Base-by-base conservation (phyloP, 2,113 vertebrate genomes). In the Laticauda laticaudata region DNA sequence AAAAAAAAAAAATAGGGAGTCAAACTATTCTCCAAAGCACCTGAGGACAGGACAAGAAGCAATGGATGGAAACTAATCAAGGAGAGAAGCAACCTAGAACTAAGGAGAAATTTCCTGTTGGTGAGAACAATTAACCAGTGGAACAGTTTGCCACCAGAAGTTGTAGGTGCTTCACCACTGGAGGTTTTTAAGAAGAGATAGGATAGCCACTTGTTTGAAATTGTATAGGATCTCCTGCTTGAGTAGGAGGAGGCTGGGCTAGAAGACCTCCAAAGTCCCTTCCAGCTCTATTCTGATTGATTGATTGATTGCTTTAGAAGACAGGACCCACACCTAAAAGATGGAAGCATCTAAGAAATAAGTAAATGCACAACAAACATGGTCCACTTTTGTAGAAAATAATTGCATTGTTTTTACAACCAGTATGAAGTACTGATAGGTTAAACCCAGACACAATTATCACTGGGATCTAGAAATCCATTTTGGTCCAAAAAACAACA, bases 401-500 rank as follows among this genome's bases (percentile, higher is more conserved):
- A 87, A 94, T 14, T 91, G 23, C 5, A 95, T 69, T 89, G 89
- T 88, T 92, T 95, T 1, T 1, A 0, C 39, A 55, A 92, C 6
- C 86, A 88, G 24, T 94, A 57, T 94, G 24, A 90, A 95, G 95
- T 96, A 61, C 85, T 48, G 15, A 48, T 20, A 86, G 93, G 51
- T 56, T 96, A 93, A 95, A 89, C 91, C n/a, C 94, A 51, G 91
- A 57, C 43, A 94, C 87, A 51, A 93, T 92, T 95, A 59, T 92
- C 54, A 5, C 8, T 93, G 94, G 95, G 88, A 91, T 96, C 94
- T 96, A 87, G 69, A 34, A 95, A 95, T 11, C 89, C 96, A 92
- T 26, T 90, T 90, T 85, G 96, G 8, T 6, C 54, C 34, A 89
- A 34, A 81, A 1, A 18, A 18, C 15, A 18, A 7, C 20, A 75